A percentile compares a stretch with the other conserved stretches of the same genome.
phyloP scores from a whole-genome alignment of 2,888 invertebrate species.

The Frankliniella fusca region DNA sequence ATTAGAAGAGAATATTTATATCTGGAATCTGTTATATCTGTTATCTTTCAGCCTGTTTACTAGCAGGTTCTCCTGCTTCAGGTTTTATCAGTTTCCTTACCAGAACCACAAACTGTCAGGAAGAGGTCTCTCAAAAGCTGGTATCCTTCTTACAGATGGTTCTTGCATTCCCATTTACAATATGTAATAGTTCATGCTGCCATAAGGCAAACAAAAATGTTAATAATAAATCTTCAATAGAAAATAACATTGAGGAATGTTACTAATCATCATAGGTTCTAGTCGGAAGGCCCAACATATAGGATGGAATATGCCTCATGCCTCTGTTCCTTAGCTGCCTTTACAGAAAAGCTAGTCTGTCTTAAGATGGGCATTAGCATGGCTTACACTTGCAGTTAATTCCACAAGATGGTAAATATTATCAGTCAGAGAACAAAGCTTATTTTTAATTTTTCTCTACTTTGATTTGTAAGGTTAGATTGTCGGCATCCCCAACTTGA shows the following conservation, averaged over 20 bases:
- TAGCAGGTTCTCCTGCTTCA: background rate
- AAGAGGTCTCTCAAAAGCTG: background rate
- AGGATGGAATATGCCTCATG: slow-evolving; percentile 16
- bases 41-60: background rate
- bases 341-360: background rate
- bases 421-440: slow-evolving; percentile 9
- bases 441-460: slow-evolving; percentile 2
- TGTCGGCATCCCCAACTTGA: too few species aligned
- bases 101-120: background rate
- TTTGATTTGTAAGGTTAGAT: background rate
- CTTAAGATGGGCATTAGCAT: background rate
- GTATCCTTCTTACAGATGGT: background rate
- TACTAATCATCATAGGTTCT: slow-evolving; percentile 19
- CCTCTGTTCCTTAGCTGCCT: background rate
- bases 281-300: slow-evolving; percentile 12
- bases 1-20: background rate
- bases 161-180: background rate
- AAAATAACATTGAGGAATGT: background rate
- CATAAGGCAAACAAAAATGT: background rate
- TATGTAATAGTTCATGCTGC: background rate
- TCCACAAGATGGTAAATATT: background rate
- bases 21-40: background rate
- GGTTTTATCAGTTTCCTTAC: background rate
- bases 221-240: background rate
- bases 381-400: background rate